Percentiles rank a stretch among this genome's conserved stretches.
Conservation (phyloP, 2,797 vertebrate genomes). For the Parotocinclus haroldoi region DNA sequence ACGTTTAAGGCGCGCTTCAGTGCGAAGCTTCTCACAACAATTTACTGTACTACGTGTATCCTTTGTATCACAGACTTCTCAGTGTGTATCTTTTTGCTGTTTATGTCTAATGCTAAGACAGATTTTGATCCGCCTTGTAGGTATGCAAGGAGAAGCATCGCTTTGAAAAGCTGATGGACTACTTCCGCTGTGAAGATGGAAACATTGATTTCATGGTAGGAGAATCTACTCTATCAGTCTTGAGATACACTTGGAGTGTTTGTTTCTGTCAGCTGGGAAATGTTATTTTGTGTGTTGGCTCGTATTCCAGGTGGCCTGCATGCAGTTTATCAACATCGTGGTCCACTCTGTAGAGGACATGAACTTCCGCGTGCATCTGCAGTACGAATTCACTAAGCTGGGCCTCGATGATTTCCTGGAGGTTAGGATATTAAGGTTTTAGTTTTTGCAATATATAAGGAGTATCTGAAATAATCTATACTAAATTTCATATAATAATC, state of each 20-base stretch:
- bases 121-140: constrained; percentile 58
- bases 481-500: no score
- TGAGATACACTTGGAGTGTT: background rate
- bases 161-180: constrained; percentile 96
- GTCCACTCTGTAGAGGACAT: constrained; percentile 97
- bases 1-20: background rate
- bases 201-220: constrained; percentile 98
- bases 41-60: no score
- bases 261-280: background rate
- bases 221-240: background rate
- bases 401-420: constrained; percentile 93
- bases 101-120: background rate
- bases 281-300: constrained; percentile 16
- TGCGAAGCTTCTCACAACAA: no score
- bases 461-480: no score
- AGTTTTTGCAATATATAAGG: no score
- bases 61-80: no score
- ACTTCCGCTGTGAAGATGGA: constrained; percentile 91
- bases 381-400: constrained; percentile 94
- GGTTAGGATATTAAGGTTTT: constrained; percentile 61
- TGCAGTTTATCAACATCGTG: constrained; percentile 98
- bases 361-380: constrained; percentile 94
- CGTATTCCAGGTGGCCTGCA: constrained; percentile 84
- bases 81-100: no score
- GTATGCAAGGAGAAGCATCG: constrained; percentile 96